Conservation (phyloP, 2,888 invertebrate species). For the Brachycybe producta region DNA sequence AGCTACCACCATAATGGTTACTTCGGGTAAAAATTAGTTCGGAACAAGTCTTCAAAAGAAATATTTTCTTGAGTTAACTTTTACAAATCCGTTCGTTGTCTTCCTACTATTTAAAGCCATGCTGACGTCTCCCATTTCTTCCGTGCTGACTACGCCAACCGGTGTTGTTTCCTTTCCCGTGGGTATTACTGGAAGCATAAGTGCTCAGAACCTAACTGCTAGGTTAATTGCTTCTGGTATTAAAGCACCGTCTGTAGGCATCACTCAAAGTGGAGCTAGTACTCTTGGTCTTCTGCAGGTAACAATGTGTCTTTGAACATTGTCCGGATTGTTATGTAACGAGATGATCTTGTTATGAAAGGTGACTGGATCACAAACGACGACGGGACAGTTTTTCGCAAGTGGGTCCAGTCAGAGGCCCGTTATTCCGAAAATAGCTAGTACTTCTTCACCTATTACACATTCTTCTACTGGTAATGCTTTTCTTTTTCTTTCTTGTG, state of each 20-base stretch:
- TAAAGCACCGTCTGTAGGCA: not conserved
- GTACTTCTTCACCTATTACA: too few relatives aligned
- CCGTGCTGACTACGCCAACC: slow-evolving; percentile 2
- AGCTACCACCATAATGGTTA: slow-evolving; percentile 6
- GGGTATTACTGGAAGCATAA: slow-evolving; percentile 5
- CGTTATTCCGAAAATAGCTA: too few relatives aligned
- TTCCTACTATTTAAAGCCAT: too few relatives aligned
- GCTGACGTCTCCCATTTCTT: not conserved
- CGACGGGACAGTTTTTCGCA: not conserved
- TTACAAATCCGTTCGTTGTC: too few relatives aligned
- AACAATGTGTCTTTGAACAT: not conserved
- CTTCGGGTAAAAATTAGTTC: slow-evolving; percentile 1
- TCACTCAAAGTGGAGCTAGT: not conserved
- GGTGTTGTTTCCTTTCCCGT: slow-evolving; percentile 10
- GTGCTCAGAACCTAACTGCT: not conserved
- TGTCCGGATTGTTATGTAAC: not conserved
- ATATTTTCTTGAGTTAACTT: too few relatives aligned
- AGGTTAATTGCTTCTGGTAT: slow-evolving; percentile 3
- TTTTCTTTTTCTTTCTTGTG: too few relatives aligned
- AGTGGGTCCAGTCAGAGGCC: not conserved
- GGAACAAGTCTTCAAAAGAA: too few relatives aligned
- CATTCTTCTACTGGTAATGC: too few relatives aligned
- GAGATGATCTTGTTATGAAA: not conserved
- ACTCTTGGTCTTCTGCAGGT: slow-evolving; percentile 7
- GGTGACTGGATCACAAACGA: slow-evolving; percentile 10